Base-by-base conservation (phyloP, 2,113 vertebrate species). In the Sturnira hondurensis region DNA sequence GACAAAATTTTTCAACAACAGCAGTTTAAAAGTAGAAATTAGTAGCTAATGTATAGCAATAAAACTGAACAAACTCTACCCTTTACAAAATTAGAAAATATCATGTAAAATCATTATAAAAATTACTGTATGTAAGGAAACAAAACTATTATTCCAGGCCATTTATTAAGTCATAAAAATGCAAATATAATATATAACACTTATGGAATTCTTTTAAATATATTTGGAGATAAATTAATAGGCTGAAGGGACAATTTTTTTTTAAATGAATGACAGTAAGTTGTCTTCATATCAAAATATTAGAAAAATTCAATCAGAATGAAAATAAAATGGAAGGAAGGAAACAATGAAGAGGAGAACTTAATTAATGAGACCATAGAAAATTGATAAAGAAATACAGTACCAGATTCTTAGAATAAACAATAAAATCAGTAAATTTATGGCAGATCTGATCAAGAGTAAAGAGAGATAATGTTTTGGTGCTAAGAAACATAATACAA, bases 401-500 rank as follows among this genome's bases (percentile, higher is more conserved):
- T 15, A 76, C 38, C 63, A 73, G 4, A 24, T 83, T 81, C 47
- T 86, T 71, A 38, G 19, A 89, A 68, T 15, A 86, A 47, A 89
- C 11, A 93, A 84, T 52, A 89, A 91, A 70, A 88, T 36, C 63
- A 28, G 81, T 70, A 87, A 89, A 93, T 38, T 47, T 92, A 58
- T 86, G 41, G 63, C 1, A 90, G 15, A 80, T 58, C 8, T 63
- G 85, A 85, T 67, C 4, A 92, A 81, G 36, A 93, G 24, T 67
- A 91, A 86, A 86, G 31, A 74, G 5, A 54, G 36, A 74, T 43
- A 17, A 77, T 22, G 41, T 50, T 56, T 85, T 56, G 15, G 1
- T 33, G 74, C 22, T 50, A 84, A 90, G 56, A 77, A 83, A 81
- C 86, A 33, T 7, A 91, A 41, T 38, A 38, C 45, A 89, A 33